Percentiles rank a stretch among this genome's conserved stretches.
Evolutionary conservation across 2,113 vertebrate species (phyloP).

Genomic region (Polypterus senegalus): DNA sequence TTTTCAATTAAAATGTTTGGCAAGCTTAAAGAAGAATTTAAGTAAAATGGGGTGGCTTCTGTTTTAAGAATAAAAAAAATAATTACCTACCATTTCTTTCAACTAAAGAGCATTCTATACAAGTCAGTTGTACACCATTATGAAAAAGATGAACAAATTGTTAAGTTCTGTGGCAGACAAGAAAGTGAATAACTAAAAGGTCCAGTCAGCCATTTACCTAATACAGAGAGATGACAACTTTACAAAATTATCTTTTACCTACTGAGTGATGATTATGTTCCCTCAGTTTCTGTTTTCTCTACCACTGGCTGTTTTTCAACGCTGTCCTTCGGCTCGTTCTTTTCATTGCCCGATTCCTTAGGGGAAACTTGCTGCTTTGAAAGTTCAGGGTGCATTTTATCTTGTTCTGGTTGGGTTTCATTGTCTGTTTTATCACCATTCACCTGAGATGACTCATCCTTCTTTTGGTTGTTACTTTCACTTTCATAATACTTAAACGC

Average conservation of each 20-base stretch:
- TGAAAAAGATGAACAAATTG: constrained; percentile 77
- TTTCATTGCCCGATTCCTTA: constrained; percentile 73
- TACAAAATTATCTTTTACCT: constrained; percentile 99
- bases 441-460: constrained; percentile 55
- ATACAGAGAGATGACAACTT: constrained; percentile 98
- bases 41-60: constrained; percentile 61
- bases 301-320: constrained; percentile 94
- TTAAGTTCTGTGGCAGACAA: constrained; percentile 74
- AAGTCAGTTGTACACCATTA: constrained; percentile 86
- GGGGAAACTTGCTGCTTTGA: constrained; percentile 61
- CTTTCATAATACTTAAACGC: constrained; percentile 65
- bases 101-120: constrained; percentile 85
- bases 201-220: constrained; percentile 91
- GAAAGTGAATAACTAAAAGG: constrained; percentile 66
- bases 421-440: constrained; percentile 73
- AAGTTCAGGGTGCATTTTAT: constrained; percentile 55
- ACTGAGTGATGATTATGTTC: constrained; percentile 99
- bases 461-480: constrained; percentile 54
- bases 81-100: constrained; percentile 75
- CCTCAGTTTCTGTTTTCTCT: constrained; percentile 99
- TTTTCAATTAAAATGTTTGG: constrained; percentile 49
- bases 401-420: constrained; percentile 48
- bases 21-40: constrained; percentile 45
- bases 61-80: constrained; percentile 69
- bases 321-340: constrained; percentile 83